Evolutionary conservation across 2,888 invertebrate genomes (phyloP).

Genomic region (Eilema griseolum): DNA sequence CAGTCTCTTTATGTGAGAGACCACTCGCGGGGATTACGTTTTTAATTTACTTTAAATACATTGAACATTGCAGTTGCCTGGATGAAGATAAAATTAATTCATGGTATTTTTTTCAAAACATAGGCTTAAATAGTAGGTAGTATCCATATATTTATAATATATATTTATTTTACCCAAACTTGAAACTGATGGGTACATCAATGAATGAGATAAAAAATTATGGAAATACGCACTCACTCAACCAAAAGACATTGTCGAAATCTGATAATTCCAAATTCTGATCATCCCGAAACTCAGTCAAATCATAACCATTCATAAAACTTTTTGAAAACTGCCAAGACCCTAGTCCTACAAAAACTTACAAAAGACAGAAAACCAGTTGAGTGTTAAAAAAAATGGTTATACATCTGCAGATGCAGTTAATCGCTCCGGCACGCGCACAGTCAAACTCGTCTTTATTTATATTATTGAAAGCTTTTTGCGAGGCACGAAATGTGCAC

Average conservation of each 20-base stretch:
- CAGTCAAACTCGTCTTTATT: slow-evolving; percentile 25
- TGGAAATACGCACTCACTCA: background rate
- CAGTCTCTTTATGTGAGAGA: background rate
- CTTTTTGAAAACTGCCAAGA: background rate
- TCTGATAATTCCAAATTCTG: background rate
- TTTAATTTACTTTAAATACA: background rate
- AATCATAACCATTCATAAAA: background rate
- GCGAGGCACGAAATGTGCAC: background rate
- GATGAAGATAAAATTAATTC: too few species aligned
- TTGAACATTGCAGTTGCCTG: too few species aligned
- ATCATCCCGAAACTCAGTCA: background rate
- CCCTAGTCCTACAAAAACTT: background rate
- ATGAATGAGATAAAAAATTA: background rate
- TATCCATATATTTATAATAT: too few species aligned
- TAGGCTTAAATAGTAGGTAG: too few species aligned
- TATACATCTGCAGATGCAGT: slow-evolving; percentile 58
- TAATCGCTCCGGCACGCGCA: slow-evolving; percentile 64
- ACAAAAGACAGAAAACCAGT: background rate
- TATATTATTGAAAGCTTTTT: slow-evolving; percentile 4
- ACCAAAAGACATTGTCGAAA: background rate
- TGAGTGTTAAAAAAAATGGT: slow-evolving; percentile 47
- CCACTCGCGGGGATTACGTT: background rate
- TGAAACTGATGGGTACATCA: background rate
- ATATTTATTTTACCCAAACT: background rate
- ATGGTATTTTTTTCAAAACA: too few species aligned